Evolutionary conservation across 2,888 invertebrate genomes (phyloP).

Genomic region (Apodemia duryi): DNA sequence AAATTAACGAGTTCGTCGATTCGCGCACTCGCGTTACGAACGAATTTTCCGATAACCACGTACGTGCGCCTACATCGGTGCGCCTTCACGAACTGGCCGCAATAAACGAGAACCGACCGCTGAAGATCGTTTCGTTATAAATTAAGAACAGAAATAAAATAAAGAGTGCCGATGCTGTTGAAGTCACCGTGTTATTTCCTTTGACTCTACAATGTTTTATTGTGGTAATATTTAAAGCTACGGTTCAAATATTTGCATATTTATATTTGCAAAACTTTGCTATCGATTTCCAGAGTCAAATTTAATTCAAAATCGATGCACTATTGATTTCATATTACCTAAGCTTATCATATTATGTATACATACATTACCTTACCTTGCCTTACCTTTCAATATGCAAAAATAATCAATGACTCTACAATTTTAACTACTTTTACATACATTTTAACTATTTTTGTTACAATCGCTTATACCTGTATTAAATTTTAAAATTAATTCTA

Average conservation of each 20-base stretch:
- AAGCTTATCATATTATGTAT: no score
- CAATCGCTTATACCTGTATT: no score
- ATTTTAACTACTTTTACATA: no score
- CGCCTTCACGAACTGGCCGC: slow-evolving; percentile 59
- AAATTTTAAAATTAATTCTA: no score
- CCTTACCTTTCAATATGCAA: no score
- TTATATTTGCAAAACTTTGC: neutral
- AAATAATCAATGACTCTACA: no score
- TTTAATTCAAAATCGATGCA: neutral
- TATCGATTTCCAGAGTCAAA: neutral
- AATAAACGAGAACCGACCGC: slow-evolving; percentile 35
- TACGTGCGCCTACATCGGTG: slow-evolving; percentile 66
- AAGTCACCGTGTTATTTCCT: slow-evolving; percentile 23
- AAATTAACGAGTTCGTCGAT: slow-evolving; percentile 46
- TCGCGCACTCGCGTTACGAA: slow-evolving; percentile 59
- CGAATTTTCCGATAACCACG: slow-evolving; percentile 49
- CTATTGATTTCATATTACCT: no score
- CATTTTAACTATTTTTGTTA: no score
- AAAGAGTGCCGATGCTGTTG: slow-evolving; percentile 41
- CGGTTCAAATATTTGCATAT: neutral
- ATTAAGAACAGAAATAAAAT: slow-evolving; percentile 62
- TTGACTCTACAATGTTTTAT: slow-evolving; percentile 18
- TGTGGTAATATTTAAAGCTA: slow-evolving; percentile 7
- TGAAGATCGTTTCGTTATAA: slow-evolving; percentile 49
- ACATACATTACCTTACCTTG: no score